Evolutionary conservation across 2,797 vertebrate species (phyloP), one percentile per base, ranked within the genome.

Genomic region (Poeciliopsis gracilis): DNA sequence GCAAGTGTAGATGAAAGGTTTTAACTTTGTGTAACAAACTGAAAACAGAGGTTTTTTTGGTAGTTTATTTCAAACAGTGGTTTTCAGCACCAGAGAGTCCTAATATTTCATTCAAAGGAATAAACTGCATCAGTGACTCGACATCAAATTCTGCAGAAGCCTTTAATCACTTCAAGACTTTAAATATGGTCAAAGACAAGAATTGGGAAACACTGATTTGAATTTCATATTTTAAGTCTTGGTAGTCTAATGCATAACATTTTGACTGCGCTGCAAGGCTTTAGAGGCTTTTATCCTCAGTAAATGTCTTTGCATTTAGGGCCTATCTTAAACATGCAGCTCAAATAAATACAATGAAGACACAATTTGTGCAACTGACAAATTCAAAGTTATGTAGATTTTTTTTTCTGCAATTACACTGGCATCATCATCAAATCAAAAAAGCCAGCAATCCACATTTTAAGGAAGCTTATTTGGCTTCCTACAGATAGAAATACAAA

Each of bases 401-500:
- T 33, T 33, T 57, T 1, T 59, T 28, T 18, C 59, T 18, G 30
- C 30, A 36, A 18, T 63, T 63, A 61, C 30, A 61, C 59, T 7
- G 28, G 5, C 15, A 33, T 33, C 15, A 16, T 18, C 57, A 33
- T 30, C 11, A 61, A 16, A 16, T 53, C 1, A 10, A 66, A 20
- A 66, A 66, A 66, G 20, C 33, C 18, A 53, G 33, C 3, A 33
- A 81, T 75, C 59, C 47, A 76, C 23, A 4, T 75, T 38, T 25
- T 57, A 38, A 25, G 70, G 79, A 75, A 82, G 70, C 61, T 63
- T 72, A 76, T 72, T 33, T 7, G 72, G 30, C 75, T 5, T 25
- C 73, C 25, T 51, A 69, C 2, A 13, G 18, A 76, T 41, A 49
- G 1, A 66, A 55, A 51, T 15, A 41, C 72, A 53, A 83, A 76